Evolutionary conservation across 2,113 vertebrate species (phyloP).

Genomic region (Columbina picui): DNA sequence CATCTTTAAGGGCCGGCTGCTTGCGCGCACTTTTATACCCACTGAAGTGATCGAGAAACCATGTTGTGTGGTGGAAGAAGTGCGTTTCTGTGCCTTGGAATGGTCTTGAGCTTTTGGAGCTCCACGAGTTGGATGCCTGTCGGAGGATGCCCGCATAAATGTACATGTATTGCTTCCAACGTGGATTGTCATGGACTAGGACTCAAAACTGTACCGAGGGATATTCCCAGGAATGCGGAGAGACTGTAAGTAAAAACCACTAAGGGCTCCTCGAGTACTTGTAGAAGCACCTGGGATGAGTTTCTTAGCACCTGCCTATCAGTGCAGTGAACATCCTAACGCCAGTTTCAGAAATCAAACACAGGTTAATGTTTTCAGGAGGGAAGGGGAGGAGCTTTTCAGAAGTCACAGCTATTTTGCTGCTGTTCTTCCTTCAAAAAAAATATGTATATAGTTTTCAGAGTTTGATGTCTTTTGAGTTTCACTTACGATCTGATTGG

Average conservation of each 20-base stretch:
- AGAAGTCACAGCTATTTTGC: neutral
- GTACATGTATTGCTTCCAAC: constrained; percentile 94
- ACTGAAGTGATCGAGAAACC: neutral
- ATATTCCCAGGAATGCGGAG: constrained; percentile 92
- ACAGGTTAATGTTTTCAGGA: neutral
- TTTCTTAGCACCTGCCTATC: neutral
- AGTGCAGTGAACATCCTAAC: neutral
- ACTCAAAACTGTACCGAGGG: constrained; percentile 88
- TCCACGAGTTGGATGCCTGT: constrained; percentile 74
- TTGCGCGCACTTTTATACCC: neutral
- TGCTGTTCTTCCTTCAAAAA: neutral
- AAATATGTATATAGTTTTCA: rapidly evolving
- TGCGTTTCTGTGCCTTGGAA: constrained; percentile 69
- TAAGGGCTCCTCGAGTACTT: neutral
- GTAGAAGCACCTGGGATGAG: neutral
- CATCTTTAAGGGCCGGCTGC: constrained; percentile 22
- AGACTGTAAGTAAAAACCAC: constrained; percentile 88
- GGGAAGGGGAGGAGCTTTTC: constrained; percentile 40
- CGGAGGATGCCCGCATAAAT: constrained; percentile 92
- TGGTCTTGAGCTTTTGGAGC: constrained; percentile 77
- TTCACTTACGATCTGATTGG: neutral
- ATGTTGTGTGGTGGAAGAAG: constrained; percentile 77
- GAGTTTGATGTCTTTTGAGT: neutral
- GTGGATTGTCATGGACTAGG: constrained; percentile 97
- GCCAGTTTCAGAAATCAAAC: neutral